phyloP scores from a whole-genome alignment of 2,797 vertebrate species.

The Enteromius viviparus region DNA sequence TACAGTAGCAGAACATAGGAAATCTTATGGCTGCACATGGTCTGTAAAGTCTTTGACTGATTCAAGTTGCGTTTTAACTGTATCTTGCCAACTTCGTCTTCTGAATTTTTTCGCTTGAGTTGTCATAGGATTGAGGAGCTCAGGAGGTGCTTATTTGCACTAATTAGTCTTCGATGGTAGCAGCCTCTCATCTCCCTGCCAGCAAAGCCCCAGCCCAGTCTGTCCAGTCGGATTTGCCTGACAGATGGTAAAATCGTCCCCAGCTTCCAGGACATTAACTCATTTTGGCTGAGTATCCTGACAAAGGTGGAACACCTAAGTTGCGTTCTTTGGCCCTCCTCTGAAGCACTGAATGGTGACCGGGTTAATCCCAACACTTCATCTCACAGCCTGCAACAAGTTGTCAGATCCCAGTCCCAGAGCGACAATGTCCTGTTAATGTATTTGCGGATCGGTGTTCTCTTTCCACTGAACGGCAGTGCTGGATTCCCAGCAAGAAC shows the following conservation, averaged over 20 bases:
- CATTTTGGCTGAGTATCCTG: constrained; percentile 61
- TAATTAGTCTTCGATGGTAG: constrained; percentile 63
- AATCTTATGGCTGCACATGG: not conserved
- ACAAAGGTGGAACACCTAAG: constrained; percentile 60
- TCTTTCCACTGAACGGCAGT: constrained; percentile 30
- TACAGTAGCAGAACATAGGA: not conserved
- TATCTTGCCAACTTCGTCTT: constrained; percentile 53
- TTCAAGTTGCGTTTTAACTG: constrained; percentile 44
- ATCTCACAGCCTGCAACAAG: constrained; percentile 44
- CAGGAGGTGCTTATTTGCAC: constrained; percentile 64
- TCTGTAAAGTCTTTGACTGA: constrained; percentile 20
- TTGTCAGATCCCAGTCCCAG: constrained; percentile 51
- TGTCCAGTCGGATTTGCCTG: constrained; percentile 62
- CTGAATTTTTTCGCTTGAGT: constrained; percentile 58
- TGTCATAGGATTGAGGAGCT: constrained; percentile 59
- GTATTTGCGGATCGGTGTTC: constrained; percentile 37
- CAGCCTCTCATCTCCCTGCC: constrained; percentile 58
- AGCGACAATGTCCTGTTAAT: constrained; percentile 53
- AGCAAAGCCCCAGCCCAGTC: constrained; percentile 56
- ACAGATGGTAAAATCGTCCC: constrained; percentile 67
- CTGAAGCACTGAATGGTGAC: constrained; percentile 46
- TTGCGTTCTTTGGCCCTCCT: constrained; percentile 43
- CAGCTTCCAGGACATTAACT: constrained; percentile 64
- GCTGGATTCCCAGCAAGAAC: constrained; percentile 29
- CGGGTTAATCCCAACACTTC: constrained; percentile 52